Conservation (phyloP, 2,888 invertebrate species). For the Coleophora flavipennella region DNA sequence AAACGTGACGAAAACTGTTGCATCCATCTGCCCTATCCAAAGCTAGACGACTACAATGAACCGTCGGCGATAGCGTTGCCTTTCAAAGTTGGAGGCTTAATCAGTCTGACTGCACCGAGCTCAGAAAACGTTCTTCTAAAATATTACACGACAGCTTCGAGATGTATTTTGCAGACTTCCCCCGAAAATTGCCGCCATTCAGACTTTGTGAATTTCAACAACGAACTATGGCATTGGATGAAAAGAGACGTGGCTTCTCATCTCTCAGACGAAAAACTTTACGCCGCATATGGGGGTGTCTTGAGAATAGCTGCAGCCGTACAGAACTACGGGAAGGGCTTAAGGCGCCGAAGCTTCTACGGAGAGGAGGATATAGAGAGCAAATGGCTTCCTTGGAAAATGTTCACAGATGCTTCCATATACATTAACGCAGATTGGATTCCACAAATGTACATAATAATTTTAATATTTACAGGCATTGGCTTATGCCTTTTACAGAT, state of each 20-base stretch:
- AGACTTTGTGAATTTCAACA: constrained; percentile 56
- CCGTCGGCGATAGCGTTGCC: constrained; percentile 51
- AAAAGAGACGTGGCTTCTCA: constrained; percentile 55
- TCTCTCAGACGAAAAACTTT: constrained; percentile 49
- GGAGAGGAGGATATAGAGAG: constrained; percentile 24
- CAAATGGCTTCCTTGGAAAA: constrained; percentile 46
- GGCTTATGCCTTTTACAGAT: constrained; percentile 44
- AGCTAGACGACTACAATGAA: constrained; percentile 34
- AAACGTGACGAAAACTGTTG: constrained; percentile 49
- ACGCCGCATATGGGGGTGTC: constrained; percentile 53
- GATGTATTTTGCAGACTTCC: constrained; percentile 49
- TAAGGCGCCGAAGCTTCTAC: constrained; percentile 46
- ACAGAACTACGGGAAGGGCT: constrained; percentile 51
- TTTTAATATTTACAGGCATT: constrained; percentile 34
- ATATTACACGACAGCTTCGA: constrained; percentile 51
- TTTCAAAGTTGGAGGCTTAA: constrained; percentile 41
- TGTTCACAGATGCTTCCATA: constrained; percentile 32
- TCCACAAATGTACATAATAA: constrained; percentile 34
- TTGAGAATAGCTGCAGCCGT: constrained; percentile 57
- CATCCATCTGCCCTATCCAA: constrained; percentile 48
- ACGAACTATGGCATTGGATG: constrained; percentile 63
- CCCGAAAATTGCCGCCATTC: constrained; percentile 46
- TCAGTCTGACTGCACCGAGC: constrained; percentile 37
- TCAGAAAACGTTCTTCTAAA: constrained; percentile 49
- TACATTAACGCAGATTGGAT: constrained; percentile 42